A percentile compares a stretch with the other conserved stretches of the same genome.
phyloP scores from a whole-genome alignment of 2,797 vertebrate genomes.

The Halcyon leucocephala region DNA sequence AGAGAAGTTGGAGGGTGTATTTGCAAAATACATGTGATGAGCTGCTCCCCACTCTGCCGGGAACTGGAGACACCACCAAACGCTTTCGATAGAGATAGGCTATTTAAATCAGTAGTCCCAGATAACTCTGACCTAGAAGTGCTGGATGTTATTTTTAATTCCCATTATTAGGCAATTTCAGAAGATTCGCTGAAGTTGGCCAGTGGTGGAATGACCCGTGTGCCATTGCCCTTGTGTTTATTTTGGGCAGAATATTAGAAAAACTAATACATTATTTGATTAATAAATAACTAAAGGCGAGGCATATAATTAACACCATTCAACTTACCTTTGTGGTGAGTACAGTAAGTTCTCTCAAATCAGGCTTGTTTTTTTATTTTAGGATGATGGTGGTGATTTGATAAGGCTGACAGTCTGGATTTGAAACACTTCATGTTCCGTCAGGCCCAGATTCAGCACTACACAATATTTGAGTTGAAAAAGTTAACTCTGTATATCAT shows the following conservation, averaged over 20 bases:
- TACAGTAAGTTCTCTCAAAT: neutral
- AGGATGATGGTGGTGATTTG: neutral
- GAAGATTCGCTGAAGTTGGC: neutral
- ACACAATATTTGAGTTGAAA: neutral
- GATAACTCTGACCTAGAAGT: neutral
- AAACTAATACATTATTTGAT: neutral
- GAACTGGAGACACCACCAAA: neutral
- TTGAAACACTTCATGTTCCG: neutral
- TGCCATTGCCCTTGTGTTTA: neutral
- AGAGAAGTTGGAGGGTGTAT: neutral
- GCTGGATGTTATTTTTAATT: slow-evolving; percentile 1
- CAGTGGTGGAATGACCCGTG: neutral
- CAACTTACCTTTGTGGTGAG: neutral
- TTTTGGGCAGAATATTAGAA: neutral
- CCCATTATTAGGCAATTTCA: neutral
- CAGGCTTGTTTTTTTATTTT: neutral
- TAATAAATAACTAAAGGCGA: neutral
- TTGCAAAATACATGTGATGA: neutral
- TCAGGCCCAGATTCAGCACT: neutral
- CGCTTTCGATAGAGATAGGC: rapidly evolving
- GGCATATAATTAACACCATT: neutral
- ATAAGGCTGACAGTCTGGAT: neutral
- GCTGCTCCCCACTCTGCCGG: neutral
- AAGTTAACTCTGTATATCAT: neutral
- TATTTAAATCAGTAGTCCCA: neutral